Conservation (phyloP, 2,888 invertebrate species). For the Pollenia griseotomentosa region DNA sequence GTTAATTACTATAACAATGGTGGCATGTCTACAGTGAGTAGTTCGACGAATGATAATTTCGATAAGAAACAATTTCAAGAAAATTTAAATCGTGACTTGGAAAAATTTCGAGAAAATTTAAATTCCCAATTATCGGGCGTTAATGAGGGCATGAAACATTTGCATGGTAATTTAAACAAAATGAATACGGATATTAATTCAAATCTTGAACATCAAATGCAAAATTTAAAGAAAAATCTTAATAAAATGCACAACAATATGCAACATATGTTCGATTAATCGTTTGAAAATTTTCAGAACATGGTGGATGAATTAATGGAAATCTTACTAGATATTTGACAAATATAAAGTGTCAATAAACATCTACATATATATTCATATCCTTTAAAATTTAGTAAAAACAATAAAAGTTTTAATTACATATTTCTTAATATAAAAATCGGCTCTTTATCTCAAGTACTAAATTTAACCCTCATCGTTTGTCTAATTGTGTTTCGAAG, state of each 20-base stretch:
- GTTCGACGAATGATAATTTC: neutral
- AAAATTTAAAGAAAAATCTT: conserved; percentile 6
- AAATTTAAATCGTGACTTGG: neutral
- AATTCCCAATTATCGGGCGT: too few species aligned
- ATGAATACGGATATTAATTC: neutral
- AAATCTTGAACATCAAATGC: conserved; percentile 10
- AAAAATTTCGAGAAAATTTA: neutral
- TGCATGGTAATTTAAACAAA: neutral
- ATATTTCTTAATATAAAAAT: too few species aligned
- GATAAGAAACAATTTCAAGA: conserved; percentile 22
- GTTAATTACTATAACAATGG: conserved; percentile 30
- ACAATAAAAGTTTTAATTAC: too few species aligned
- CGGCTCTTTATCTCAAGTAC: too few species aligned
- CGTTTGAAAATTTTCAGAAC: neutral
- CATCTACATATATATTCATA: too few species aligned
- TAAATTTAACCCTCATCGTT: too few species aligned
- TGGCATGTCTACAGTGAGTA: neutral
- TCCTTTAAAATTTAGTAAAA: too few species aligned
- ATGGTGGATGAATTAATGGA: too few species aligned
- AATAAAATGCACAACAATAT: conserved; percentile 3
- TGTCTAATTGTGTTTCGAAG: too few species aligned
- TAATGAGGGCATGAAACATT: neutral
- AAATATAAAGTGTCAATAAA: too few species aligned
- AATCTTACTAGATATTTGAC: too few species aligned
- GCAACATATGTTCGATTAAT: conserved; percentile 35